A percentile compares a stretch with the other conserved stretches of the same genome.
Conservation (phyloP, 2,797 vertebrate species). For the Melanotaenia maccullochi region DNA sequence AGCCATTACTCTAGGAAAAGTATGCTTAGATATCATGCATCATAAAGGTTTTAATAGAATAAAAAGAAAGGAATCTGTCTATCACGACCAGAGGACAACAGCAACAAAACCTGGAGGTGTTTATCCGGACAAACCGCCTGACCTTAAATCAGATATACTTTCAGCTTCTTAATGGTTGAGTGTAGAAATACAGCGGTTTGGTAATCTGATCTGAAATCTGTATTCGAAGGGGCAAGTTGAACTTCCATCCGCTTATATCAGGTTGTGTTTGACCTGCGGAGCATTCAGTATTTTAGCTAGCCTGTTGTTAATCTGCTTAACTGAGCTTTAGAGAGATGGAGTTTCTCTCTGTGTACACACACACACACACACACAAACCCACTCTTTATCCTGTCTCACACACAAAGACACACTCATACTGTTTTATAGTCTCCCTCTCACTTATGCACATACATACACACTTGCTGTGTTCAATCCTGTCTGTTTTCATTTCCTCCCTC, state of each 20-base stretch:
- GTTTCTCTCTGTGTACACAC: conserved; percentile 40
- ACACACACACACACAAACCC: conserved; percentile 33
- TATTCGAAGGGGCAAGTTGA: conserved; percentile 12
- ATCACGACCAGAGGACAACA: background rate
- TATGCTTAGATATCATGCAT: background rate
- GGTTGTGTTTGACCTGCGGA: conserved; percentile 62
- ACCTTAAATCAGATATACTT: conserved; percentile 34
- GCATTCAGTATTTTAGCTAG: conserved; percentile 68
- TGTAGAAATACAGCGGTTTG: conserved; percentile 22
- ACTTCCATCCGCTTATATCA: conserved; percentile 53
- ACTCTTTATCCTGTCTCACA: conserved; percentile 37
- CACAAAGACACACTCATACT: conserved; percentile 39
- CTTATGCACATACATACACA: conserved; percentile 22
- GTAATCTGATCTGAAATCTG: conserved; percentile 62
- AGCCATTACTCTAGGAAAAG: background rate
- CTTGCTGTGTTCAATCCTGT: conserved; percentile 30
- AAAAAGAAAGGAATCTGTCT: background rate
- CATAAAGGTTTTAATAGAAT: background rate
- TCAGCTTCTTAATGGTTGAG: conserved; percentile 10
- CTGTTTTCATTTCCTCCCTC: conserved; percentile 67
- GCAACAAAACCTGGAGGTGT: conserved; percentile 20
- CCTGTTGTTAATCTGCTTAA: conserved; percentile 77
- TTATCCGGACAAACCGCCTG: conserved; percentile 26
- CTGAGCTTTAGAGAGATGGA: conserved; percentile 68
- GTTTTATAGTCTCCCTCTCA: conserved; percentile 2